Percentiles rank a stretch among this genome's conserved stretches.
phyloP scores from a whole-genome alignment of 2,113 vertebrate genomes.

The Ceratotherium simum region DNA sequence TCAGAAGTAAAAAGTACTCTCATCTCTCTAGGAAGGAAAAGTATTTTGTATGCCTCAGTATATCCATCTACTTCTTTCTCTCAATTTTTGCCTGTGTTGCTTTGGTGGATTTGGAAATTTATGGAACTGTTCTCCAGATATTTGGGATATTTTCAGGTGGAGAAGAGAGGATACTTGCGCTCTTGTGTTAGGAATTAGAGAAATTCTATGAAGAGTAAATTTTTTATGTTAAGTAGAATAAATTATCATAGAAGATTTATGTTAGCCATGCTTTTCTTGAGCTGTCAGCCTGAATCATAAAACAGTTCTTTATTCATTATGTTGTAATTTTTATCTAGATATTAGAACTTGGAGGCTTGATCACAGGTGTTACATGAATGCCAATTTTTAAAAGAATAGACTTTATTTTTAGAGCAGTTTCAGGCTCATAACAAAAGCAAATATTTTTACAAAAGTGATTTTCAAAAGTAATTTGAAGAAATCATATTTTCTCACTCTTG shows the following conservation, averaged over 20 bases:
- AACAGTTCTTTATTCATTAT: background rate
- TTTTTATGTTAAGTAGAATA: background rate
- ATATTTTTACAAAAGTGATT: conserved; percentile 4
- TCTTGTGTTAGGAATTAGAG: background rate
- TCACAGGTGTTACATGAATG: background rate
- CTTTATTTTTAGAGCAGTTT: background rate
- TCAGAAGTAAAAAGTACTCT: background rate
- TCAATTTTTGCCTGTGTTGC: background rate
- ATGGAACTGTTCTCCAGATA: background rate
- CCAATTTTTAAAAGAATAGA: background rate
- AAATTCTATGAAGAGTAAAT: background rate
- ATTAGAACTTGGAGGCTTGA: conserved; percentile 18
- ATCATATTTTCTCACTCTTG: background rate
- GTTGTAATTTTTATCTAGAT: background rate
- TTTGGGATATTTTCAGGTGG: background rate
- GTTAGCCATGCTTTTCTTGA: background rate
- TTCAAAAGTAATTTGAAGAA: conserved; percentile 26
- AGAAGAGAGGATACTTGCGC: background rate
- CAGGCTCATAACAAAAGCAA: conserved; percentile 12
- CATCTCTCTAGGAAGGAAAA: background rate
- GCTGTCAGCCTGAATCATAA: conserved; percentile 23
- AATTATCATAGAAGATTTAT: background rate
- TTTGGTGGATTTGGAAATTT: background rate
- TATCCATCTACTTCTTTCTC: background rate
- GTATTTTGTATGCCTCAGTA: background rate